phyloP scores from a whole-genome alignment of 1,140 invertebrate species.

The Chelonus insularis region DNA sequence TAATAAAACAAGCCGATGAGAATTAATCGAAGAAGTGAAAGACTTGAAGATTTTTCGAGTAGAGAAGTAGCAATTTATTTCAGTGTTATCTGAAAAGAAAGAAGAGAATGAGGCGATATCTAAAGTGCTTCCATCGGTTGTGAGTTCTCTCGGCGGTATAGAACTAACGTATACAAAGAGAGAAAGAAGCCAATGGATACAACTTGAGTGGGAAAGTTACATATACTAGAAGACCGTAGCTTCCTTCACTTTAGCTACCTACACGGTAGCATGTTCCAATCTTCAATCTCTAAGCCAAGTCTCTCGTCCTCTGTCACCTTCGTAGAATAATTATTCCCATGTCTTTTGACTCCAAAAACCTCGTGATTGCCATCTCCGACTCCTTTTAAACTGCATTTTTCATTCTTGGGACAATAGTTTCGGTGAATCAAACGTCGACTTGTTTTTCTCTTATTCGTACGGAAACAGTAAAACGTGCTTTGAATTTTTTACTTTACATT shows the following conservation, averaged over 20 bases:
- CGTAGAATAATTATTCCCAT: constrained; percentile 11
- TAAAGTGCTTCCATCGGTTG: constrained; percentile 5
- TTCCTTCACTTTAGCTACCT: constrained; percentile 6
- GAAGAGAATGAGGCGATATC: constrained; percentile 13
- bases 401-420: neutral
- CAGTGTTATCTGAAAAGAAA: neutral
- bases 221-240: neutral
- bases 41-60: neutral
- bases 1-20: too few relatives aligned
- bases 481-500: neutral
- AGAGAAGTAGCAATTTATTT: neutral
- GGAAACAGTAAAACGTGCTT: neutral
- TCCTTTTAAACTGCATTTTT: constrained; percentile 10
- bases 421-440: neutral
- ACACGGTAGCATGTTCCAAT: constrained; percentile 14
- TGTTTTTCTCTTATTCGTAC: neutral
- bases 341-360: constrained; percentile 1
- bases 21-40: too few relatives aligned
- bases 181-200: neutral
- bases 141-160: neutral
- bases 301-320: constrained; percentile 9
- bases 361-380: constrained; percentile 10
- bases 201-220: constrained; percentile 1
- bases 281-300: constrained; percentile 2
- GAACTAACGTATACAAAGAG: neutral